Conservation (phyloP, 2,797 vertebrate species). For the Limosa lapponica region DNA sequence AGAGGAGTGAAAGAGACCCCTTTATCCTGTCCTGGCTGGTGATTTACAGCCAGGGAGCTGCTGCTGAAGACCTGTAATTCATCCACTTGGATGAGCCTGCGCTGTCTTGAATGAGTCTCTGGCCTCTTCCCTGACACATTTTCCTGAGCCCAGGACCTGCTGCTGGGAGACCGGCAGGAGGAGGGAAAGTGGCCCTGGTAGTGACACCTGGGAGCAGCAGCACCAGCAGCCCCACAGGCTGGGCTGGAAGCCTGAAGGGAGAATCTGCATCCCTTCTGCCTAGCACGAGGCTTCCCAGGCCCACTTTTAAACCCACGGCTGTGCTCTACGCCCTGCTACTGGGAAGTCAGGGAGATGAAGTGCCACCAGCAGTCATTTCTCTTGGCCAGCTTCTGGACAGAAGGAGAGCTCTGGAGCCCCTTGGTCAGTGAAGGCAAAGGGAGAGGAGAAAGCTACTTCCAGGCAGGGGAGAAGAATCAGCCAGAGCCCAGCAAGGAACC, state of each 20-base stretch:
- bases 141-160: conserved; percentile 12
- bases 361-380: neutral
- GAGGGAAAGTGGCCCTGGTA: neutral
- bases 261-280: neutral
- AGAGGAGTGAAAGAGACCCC: neutral
- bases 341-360: neutral
- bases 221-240: neutral
- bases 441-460: neutral
- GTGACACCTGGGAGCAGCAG: neutral
- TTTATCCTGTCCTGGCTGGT: conserved; percentile 19
- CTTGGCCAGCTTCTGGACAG: neutral
- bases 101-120: neutral
- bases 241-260: neutral
- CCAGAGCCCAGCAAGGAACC: neutral
- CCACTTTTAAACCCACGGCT: neutral
- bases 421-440: neutral
- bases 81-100: conserved; percentile 23
- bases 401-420: neutral
- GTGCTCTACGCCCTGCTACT: neutral
- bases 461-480: neutral
- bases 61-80: conserved; percentile 44
- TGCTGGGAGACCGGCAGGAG: conserved; percentile 15
- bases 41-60: conserved; percentile 24
- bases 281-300: neutral
- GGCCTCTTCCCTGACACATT: conserved; percentile 1